A percentile compares a stretch with the other conserved stretches of the same genome.
These are phyloP conservation scores for Porites lobata DNA, from an alignment of 92 coral and sea anemone species.

Conservation along the genomic window DNA sequence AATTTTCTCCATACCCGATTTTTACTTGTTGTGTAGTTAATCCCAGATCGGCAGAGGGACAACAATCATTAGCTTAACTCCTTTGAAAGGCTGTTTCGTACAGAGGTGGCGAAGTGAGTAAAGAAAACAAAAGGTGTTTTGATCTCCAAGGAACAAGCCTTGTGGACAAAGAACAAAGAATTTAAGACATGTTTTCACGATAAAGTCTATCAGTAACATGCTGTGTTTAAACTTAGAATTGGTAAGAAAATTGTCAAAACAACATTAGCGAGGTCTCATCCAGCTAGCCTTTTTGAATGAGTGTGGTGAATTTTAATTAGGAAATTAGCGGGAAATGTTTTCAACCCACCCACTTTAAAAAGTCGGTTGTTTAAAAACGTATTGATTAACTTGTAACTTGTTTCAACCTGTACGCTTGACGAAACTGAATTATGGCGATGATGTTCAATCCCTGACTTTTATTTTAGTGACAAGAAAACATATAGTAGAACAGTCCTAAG, in stretches of 20 bases:
- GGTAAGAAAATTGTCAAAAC: slow-evolving; percentile 12
- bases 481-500: too few species aligned
- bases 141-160: slow-evolving; percentile 29
- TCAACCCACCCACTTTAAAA: slow-evolving; percentile 5
- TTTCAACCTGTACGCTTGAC: not conserved
- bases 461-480: too few species aligned
- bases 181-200: slow-evolving; percentile 26
- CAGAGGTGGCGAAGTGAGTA: not conserved
- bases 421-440: not conserved
- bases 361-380: slow-evolving; percentile 11
- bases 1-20: slow-evolving; percentile 14
- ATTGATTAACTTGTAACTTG: not conserved
- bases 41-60: slow-evolving; percentile 18
- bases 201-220: slow-evolving; percentile 24
- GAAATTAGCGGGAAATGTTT: slow-evolving; percentile 2
- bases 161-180: slow-evolving; percentile 37
- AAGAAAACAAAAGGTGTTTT: not conserved
- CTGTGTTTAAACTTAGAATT: slow-evolving; percentile 22
- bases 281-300: slow-evolving; percentile 10
- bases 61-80: slow-evolving; percentile 16
- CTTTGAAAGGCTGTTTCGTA: slow-evolving; percentile 1
- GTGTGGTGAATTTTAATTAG: slow-evolving; percentile 10
- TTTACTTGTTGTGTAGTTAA: not conserved
- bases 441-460: too few species aligned
- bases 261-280: not conserved